Percentiles rank a stretch among this genome's conserved stretches.
Evolutionary conservation across 2,888 invertebrate genomes (phyloP).

Genomic region (Cartodere bifasciata): DNA sequence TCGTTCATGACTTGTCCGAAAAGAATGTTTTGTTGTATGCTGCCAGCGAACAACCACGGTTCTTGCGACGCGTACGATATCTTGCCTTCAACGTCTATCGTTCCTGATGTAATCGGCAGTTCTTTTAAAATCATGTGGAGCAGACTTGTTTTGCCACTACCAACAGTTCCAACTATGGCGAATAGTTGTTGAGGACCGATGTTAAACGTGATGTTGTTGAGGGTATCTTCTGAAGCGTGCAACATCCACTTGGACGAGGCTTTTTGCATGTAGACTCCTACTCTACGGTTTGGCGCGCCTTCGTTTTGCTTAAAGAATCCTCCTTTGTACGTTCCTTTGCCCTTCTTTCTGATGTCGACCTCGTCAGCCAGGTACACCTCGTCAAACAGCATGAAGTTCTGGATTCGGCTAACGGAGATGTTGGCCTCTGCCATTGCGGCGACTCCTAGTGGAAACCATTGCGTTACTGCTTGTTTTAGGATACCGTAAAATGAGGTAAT

Average conservation of each 20-base stretch:
- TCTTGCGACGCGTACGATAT: conserved; percentile 72
- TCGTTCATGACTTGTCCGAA: conserved; percentile 68
- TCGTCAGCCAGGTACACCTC: conserved; percentile 21
- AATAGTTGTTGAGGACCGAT: conserved; percentile 46
- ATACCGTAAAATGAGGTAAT: conserved; percentile 80
- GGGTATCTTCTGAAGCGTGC: conserved; percentile 23
- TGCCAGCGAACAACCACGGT: conserved; percentile 71
- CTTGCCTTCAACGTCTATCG: conserved; percentile 50
- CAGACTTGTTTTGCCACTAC: conserved; percentile 45
- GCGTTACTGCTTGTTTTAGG: conserved; percentile 70
- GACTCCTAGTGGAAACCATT: conserved; percentile 78
- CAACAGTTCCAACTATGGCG: conserved; percentile 47
- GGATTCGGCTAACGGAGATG: conserved; percentile 57
- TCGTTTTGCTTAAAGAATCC: neutral
- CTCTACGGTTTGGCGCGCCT: neutral
- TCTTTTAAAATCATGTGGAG: conserved; percentile 52
- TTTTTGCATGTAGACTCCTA: conserved; percentile 34
- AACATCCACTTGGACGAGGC: conserved; percentile 54
- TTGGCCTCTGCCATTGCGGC: conserved; percentile 62
- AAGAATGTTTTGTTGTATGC: conserved; percentile 82
- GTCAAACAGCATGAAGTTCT: conserved; percentile 39
- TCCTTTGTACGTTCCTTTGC: conserved; percentile 6
- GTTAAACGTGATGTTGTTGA: conserved; percentile 50
- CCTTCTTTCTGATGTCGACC: conserved; percentile 3
- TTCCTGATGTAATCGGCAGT: conserved; percentile 50